Percentiles rank a stretch among this genome's conserved stretches.
These are phyloP conservation scores for Aplodontia rufa DNA, from an alignment of 2,113 vertebrate species.

Conservation along the genomic window DNA sequence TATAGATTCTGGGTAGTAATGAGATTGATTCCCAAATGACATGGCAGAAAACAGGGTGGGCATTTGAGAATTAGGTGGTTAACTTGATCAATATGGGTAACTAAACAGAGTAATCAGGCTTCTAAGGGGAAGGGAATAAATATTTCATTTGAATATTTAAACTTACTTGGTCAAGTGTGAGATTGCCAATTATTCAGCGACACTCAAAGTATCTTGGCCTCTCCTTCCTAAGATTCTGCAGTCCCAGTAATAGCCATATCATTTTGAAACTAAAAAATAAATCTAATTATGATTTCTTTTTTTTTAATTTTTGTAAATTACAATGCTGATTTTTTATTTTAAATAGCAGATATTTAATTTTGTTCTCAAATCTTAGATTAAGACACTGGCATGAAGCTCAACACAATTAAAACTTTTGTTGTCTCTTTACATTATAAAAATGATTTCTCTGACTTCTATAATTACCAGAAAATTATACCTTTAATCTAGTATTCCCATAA, in stretches of 20 bases:
- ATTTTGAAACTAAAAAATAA: neutral
- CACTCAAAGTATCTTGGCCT: neutral
- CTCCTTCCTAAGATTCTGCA: neutral
- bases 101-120: neutral
- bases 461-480: slow-evolving; percentile 49
- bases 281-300: neutral
- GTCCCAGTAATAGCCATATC: neutral
- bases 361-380: slow-evolving; percentile 6
- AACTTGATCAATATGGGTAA: neutral
- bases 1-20: neutral
- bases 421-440: slow-evolving; percentile 27
- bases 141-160: neutral
- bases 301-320: neutral
- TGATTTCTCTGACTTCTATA: neutral
- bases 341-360: neutral
- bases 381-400: neutral
- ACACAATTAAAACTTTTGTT: slow-evolving; percentile 29
- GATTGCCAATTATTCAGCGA: neutral
- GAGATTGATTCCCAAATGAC: neutral
- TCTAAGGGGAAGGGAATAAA: neutral
- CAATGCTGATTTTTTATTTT: neutral
- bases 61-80: neutral
- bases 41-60: neutral
- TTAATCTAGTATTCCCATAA: slow-evolving; percentile 6
- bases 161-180: neutral